Conservation (phyloP, 2,113 vertebrate species). For the Otolemur garnettii region DNA sequence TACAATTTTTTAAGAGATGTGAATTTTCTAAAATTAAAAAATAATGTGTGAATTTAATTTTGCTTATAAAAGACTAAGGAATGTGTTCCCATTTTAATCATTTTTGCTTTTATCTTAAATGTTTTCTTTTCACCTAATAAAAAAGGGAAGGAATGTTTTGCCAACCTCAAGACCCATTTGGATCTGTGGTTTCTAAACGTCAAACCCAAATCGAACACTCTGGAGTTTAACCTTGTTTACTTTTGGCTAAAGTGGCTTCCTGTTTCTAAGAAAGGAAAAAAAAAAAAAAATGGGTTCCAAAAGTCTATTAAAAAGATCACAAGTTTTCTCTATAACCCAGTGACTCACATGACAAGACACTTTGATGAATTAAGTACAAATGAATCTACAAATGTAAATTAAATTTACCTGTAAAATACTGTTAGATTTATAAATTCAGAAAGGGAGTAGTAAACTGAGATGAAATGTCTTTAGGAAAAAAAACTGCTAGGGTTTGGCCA, state of each 20-base stretch:
- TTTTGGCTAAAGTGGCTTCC: constrained; percentile 76
- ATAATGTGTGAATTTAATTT: constrained; percentile 50
- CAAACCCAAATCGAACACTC: constrained; percentile 67
- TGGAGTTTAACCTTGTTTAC: constrained; percentile 74
- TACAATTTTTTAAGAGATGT: constrained; percentile 8
- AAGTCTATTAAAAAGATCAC: constrained; percentile 70
- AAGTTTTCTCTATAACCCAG: constrained; percentile 43
- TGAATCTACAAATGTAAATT: constrained; percentile 62
- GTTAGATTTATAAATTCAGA: constrained; percentile 64
- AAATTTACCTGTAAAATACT: constrained; percentile 69
- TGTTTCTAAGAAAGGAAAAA: constrained; percentile 80
- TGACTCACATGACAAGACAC: constrained; percentile 36
- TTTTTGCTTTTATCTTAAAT: constrained; percentile 75
- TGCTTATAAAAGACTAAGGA: constrained; percentile 56
- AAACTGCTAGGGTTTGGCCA: constrained; percentile 52
- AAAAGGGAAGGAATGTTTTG: constrained; percentile 74
- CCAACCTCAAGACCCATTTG: constrained; percentile 67
- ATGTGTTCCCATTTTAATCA: constrained; percentile 57
- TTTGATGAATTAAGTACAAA: constrained; percentile 65
- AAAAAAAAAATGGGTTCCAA: constrained; percentile 18
- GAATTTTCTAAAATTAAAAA: constrained; percentile 36
- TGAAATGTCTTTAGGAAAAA: constrained; percentile 63
- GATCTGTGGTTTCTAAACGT: constrained; percentile 76
- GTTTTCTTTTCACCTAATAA: constrained; percentile 80
- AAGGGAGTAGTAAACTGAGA: neutral